phyloP scores from a whole-genome alignment of 2,797 vertebrate species.

The Centropyge bicolor region DNA sequence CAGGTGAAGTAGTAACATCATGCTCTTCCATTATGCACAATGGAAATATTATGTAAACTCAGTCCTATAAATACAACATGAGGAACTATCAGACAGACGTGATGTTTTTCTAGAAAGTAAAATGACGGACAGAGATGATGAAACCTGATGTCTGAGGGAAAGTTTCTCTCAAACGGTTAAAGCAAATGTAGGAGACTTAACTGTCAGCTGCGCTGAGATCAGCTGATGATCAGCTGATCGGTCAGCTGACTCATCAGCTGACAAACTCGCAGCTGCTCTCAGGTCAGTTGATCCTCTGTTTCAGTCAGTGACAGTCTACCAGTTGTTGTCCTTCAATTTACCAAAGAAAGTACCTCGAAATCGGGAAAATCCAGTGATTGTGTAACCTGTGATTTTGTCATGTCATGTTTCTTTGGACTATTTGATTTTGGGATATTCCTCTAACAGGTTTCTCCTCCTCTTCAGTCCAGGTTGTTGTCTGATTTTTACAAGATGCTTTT shows the following conservation, averaged over 20 bases:
- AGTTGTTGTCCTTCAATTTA: not conserved
- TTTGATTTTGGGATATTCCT: not conserved
- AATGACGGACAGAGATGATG: not conserved
- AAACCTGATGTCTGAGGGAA: no score
- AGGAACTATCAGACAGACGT: not conserved
- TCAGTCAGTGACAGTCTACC: no score
- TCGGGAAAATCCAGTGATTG: not conserved
- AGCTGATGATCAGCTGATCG: slow-evolving; percentile 23
- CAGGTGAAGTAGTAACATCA: not conserved
- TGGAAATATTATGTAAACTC: no score
- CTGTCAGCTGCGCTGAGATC: not conserved
- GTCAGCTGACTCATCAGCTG: slow-evolving; percentile 38
- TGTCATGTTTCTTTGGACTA: not conserved
- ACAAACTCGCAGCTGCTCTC: not conserved
- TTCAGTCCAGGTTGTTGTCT: not conserved
- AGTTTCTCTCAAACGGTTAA: not conserved
- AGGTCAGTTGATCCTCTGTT: not conserved
- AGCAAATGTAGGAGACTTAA: not conserved
- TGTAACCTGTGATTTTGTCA: not conserved
- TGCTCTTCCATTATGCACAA: no score
- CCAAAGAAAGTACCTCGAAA: not conserved
- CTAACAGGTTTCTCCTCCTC: not conserved
- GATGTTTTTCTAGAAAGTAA: not conserved
- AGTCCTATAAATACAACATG: not conserved
- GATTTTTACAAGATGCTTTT: not conserved